Conservation (phyloP, 2,888 invertebrate genomes). For the Ommatoiulus sabulosus region DNA sequence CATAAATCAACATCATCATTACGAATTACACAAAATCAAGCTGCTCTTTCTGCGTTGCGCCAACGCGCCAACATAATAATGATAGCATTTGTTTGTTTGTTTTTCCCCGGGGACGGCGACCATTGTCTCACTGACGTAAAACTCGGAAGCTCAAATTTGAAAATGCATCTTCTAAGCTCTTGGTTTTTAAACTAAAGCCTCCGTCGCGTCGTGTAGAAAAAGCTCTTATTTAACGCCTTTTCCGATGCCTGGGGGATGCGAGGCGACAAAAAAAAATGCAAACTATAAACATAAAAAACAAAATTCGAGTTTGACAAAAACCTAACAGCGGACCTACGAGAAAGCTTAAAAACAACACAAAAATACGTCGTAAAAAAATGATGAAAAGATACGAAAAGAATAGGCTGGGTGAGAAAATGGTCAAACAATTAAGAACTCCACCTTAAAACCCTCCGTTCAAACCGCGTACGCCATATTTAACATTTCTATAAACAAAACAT, state of each 20-base stretch:
- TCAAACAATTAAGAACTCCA: conserved; percentile 38
- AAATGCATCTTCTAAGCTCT: not conserved
- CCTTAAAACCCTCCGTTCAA: conserved; percentile 4
- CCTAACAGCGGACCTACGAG: not conserved
- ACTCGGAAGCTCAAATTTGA: not conserved
- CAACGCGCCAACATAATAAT: not conserved
- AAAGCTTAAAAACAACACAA: conserved; percentile 45
- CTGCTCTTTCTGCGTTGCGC: conserved; percentile 13
- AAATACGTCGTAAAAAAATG: not conserved
- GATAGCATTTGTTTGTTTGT: not conserved
- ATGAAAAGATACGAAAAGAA: not conserved
- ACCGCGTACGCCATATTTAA: conserved; percentile 7
- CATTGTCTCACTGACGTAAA: not conserved
- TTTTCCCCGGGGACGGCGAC: not conserved
- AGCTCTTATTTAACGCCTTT: not conserved
- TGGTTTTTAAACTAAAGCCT: not conserved
- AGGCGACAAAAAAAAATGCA: not conserved
- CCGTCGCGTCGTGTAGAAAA: not conserved
- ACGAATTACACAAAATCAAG: conserved; percentile 37
- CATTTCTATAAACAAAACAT: conserved; percentile 30
- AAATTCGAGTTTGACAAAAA: not conserved
- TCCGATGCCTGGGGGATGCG: not conserved
- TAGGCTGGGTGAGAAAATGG: not conserved
- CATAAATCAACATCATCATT: conserved; percentile 37
- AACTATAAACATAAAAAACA: not conserved